Base-by-base conservation (phyloP, 2,797 vertebrate species). In the Choloepus didactylus region DNA sequence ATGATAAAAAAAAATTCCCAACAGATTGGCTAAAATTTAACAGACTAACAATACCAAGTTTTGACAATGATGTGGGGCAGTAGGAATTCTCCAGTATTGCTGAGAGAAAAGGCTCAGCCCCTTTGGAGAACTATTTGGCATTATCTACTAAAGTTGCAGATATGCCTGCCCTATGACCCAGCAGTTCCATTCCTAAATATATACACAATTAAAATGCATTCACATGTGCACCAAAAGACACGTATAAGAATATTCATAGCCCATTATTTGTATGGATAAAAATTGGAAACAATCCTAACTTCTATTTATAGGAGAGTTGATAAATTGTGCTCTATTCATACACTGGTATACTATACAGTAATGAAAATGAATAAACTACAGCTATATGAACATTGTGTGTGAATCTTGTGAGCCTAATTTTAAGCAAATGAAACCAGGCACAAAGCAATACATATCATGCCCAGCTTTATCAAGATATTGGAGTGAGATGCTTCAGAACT, bases 241-340 rank as follows among this genome's bases (percentile, higher is more conserved):
- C 83, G 54, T 27, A 73, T 1, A 49, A 56, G 19, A 81, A 51
- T 66, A 87, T 82, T 84, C 35, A 38, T n/a, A 62, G 35, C 29
- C 41, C 19, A 16, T 70, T 64, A 62, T 87, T 86, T 92, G 16
- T 75, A 21, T n/a, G 31, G 7, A 64, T 87, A 75, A 89, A 96
- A 92, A 64, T 16, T 90, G 3, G 2, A 92, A 76, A 59, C 11
- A 70, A 2, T 41, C 41, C 25, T 66, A 51, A 70, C 38, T 69
- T 75, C 72, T 59, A 18, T 60, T 72, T 70, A 49, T 5, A 77
- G 11, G 41, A 75, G 9, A 89, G 15, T 64, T 38, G 38, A 23
- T 69, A 70, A 88, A 76, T 64, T 38, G 23, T 70, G 3, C 73
- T 88, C 60, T 54, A 1, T 21, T n/a, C 69, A n/a, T 66, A 70